Percentiles rank a stretch among this genome's conserved stretches.
Evolutionary conservation across 2,888 invertebrate genomes (phyloP).

Genomic region (Linnaemya vulpina): DNA sequence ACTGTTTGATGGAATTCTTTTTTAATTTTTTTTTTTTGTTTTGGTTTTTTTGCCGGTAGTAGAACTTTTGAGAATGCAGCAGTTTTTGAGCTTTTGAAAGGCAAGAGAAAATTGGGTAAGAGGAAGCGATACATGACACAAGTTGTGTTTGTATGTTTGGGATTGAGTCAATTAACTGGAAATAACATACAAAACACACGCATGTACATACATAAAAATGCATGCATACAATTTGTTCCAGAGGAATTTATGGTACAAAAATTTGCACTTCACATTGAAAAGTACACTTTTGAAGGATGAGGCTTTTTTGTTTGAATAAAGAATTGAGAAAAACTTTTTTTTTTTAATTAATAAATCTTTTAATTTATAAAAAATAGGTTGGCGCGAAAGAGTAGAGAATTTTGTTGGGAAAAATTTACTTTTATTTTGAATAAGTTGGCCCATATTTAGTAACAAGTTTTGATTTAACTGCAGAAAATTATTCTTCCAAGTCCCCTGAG

Average conservation of each 20-base stretch:
- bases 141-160: background rate
- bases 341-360: no score
- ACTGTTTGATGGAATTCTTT: constrained; percentile 58
- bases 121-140: background rate
- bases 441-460: no score
- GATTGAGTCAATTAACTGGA: background rate
- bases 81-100: constrained; percentile 1
- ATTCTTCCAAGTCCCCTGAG: no score
- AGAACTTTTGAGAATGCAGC: background rate
- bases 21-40: background rate
- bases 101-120: constrained; percentile 4
- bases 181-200: background rate
- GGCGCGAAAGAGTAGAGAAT: no score
- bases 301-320: no score
- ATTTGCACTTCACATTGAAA: background rate
- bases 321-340: no score
- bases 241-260: background rate
- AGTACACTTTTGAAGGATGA: background rate
- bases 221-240: background rate
- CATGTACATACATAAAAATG: background rate
- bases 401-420: no score
- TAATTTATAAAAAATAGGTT: no score
- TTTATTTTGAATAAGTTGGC: no score
- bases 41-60: background rate
- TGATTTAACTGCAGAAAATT: no score